A percentile compares a stretch with the other conserved stretches of the same genome.
Evolutionary conservation across 2,113 vertebrate species (phyloP).

Genomic region (Chionomys nivalis): DNA sequence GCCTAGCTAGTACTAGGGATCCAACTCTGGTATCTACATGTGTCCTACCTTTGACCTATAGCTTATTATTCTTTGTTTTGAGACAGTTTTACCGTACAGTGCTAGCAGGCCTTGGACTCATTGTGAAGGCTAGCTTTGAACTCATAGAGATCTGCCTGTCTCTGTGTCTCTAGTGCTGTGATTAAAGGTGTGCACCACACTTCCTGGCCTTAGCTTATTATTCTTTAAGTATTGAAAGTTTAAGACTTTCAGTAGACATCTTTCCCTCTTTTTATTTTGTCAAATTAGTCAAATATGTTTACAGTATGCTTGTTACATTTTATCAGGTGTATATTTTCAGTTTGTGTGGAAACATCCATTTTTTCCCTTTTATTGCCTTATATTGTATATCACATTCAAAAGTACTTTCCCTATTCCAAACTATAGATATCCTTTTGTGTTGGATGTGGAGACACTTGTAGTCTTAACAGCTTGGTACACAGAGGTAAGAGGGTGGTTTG

Average conservation of each 20-base stretch:
- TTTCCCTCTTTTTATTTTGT: background rate
- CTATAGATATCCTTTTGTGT: background rate
- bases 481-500: background rate
- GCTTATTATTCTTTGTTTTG: too few species aligned
- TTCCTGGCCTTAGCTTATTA: background rate
- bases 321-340: slow-evolving; percentile 3
- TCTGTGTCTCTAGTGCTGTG: too few species aligned
- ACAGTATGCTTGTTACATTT: background rate
- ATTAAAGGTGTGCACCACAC: too few species aligned
- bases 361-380: slow-evolving; percentile 21
- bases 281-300: background rate
- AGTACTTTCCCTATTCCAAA: slow-evolving; percentile 12
- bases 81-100: too few species aligned
- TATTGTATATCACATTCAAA: slow-evolving; percentile 21
- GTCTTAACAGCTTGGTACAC: background rate
- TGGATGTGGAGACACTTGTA: background rate
- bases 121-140: too few species aligned
- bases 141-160: too few species aligned
- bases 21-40: background rate
- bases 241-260: background rate
- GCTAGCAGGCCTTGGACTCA: too few species aligned
- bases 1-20: background rate
- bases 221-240: background rate
- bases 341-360: background rate
- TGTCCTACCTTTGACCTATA: background rate